Evolutionary conservation across 1,140 invertebrate genomes (phyloP).

Genomic region (Protaetia brevitarsis): DNA sequence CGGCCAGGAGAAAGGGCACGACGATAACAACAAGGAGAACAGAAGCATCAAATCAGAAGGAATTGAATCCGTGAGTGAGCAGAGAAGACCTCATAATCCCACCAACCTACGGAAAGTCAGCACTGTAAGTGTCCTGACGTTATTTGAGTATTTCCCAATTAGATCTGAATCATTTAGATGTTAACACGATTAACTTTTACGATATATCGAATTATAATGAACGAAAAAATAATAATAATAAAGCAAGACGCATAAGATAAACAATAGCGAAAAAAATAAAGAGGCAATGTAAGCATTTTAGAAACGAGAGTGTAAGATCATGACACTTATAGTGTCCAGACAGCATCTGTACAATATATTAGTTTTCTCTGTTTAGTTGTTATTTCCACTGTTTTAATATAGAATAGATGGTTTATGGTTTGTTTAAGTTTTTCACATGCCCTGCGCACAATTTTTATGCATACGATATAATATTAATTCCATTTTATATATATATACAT

Average conservation of each 20-base stretch:
- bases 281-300: neutral
- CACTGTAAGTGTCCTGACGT: constrained; percentile 69
- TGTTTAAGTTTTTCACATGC: constrained; percentile 23
- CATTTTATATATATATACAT: no score
- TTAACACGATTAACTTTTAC: no score
- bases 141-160: constrained; percentile 33
- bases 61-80: constrained; percentile 82
- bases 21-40: constrained; percentile 83
- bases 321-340: constrained; percentile 51
- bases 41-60: constrained; percentile 85
- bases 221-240: neutral
- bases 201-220: neutral
- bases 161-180: constrained; percentile 17
- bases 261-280: neutral
- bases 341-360: constrained; percentile 33
- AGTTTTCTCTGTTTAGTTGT: constrained; percentile 27
- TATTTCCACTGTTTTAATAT: constrained; percentile 21
- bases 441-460: constrained; percentile 20
- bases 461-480: no score
- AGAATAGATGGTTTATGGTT: constrained; percentile 19
- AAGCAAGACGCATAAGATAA: neutral
- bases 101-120: constrained; percentile 84
- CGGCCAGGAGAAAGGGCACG: constrained; percentile 78
- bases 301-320: constrained; percentile 44
- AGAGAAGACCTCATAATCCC: constrained; percentile 59